phyloP scores from a whole-genome alignment of 2,113 vertebrate genomes.

The Noturus placidus region DNA sequence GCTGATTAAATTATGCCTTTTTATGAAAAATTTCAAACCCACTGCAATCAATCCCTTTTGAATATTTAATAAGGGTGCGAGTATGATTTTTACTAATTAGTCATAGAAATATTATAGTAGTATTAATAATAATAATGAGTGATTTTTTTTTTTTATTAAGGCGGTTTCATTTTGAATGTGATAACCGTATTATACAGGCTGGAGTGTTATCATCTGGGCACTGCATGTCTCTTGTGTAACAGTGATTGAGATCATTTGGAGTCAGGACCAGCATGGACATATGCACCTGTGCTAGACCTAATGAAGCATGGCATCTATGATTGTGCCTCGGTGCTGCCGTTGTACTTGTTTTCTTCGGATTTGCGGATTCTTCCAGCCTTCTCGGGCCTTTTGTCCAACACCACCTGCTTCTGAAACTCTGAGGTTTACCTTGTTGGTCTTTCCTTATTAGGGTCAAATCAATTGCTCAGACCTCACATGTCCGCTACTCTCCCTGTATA shows the following conservation, averaged over 20 bases:
- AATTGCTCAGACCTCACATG: constrained; percentile 1
- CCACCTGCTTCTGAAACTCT: constrained; percentile 46
- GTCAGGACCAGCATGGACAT: background rate
- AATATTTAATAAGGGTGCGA: background rate
- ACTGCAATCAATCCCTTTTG: background rate
- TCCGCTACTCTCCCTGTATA: background rate
- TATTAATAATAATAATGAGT: background rate
- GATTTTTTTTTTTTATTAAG: background rate
- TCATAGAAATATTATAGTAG: background rate
- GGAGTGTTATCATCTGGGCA: background rate
- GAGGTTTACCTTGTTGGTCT: constrained; percentile 11
- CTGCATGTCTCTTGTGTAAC: background rate
- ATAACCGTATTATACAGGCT: background rate
- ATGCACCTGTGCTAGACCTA: background rate
- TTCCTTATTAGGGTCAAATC: constrained; percentile 37
- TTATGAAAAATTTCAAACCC: background rate
- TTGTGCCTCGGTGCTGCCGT: constrained; percentile 5
- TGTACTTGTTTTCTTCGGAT: background rate
- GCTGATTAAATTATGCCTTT: background rate
- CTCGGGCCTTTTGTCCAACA: constrained; percentile 48
- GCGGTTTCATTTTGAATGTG: background rate
- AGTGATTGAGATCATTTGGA: background rate
- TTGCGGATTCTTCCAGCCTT: constrained; percentile 29
- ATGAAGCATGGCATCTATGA: constrained; percentile 18
- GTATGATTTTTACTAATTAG: too few relatives aligned